Conservation (phyloP, 2,888 invertebrate species). For the Octonoba sinensis region DNA sequence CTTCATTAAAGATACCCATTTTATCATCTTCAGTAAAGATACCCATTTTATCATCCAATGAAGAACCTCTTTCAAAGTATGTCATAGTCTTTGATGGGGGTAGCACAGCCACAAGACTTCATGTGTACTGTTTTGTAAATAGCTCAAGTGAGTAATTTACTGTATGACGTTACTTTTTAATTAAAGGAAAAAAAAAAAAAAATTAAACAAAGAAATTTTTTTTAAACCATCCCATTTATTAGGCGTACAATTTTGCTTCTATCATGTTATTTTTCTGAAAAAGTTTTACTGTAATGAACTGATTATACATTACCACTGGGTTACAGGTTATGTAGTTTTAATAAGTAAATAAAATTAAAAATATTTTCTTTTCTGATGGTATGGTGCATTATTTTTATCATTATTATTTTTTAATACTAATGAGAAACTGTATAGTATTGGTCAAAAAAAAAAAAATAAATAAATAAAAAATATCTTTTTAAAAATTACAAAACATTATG, state of each 20-base stretch:
- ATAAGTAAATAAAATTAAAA: too few species aligned
- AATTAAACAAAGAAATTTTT: neutral
- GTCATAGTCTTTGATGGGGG: slow-evolving; percentile 95
- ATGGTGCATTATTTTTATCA: too few species aligned
- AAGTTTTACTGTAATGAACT: too few species aligned
- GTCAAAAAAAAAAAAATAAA: too few species aligned
- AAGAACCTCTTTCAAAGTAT: slow-evolving; percentile 72
- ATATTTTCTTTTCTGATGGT: too few species aligned
- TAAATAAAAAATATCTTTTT: neutral
- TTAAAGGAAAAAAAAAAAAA: neutral
- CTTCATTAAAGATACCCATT: slow-evolving; percentile 7
- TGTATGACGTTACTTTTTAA: neutral
- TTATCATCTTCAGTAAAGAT: slow-evolving; percentile 20
- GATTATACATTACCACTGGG: too few species aligned
- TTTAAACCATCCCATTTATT: neutral
- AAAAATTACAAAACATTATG: neutral
- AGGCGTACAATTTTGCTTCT: too few species aligned
- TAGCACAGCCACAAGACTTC: slow-evolving; percentile 86
- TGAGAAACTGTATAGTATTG: too few species aligned
- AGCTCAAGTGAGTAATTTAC: slow-evolving; percentile 64
- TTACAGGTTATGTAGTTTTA: too few species aligned
- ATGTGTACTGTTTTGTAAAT: slow-evolving; percentile 70
- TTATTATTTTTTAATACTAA: neutral
- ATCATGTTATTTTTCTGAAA: too few species aligned
- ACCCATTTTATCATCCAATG: slow-evolving; percentile 7